Evolutionary conservation across 2,888 invertebrate species (phyloP), one percentile per base, ranked within the genome.

Genomic region (Sceliomorpha sp.): DNA sequence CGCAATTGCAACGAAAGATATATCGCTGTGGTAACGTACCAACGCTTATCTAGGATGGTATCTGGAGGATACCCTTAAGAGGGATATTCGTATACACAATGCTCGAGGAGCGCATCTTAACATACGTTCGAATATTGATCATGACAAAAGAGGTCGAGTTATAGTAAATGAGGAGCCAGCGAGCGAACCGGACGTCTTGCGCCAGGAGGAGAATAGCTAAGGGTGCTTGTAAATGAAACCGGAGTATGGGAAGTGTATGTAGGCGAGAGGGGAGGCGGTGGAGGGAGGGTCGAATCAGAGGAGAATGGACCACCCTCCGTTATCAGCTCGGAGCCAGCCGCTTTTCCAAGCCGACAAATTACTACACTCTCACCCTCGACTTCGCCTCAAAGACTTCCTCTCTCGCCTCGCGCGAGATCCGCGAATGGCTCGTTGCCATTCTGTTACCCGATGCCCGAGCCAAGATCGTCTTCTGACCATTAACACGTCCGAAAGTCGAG

Each of bases 331-430:
- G 77, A 80, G 77, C 84, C 85, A 85, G 86, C 82, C 82, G 81
- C 79, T 83, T 82, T 78, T 76, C 77, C 85, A 80, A 85, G 85
- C 85, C 85, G 85, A 86, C 86, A 86, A 86, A 86, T 86, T 85
- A 86, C 86, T 85, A 84, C 84, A 80, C 79, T 80, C 79, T 81
- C 78, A 77, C 78, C 75, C 75, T 70, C 72, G 60, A 70, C 72
- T 69, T 76, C 70, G 63, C 62, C 78, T 75, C 73, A 80, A 80
- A 82, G 79, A 82, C 80, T 78, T 56, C 45, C 59, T 50, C 55
- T 13, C 56, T 48, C 45, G 42, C 51, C 50, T 45, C 56, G n/a
- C n/a, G n/a, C n/a, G n/a, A n/a, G n/a, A n/a, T 39, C 68, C 63
- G 26, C 59, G 67, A 68, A 56, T 64, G 58, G 60, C 64, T 70